Evolutionary conservation across 2,888 invertebrate genomes (phyloP).

Genomic region (Panopea generosa): DNA sequence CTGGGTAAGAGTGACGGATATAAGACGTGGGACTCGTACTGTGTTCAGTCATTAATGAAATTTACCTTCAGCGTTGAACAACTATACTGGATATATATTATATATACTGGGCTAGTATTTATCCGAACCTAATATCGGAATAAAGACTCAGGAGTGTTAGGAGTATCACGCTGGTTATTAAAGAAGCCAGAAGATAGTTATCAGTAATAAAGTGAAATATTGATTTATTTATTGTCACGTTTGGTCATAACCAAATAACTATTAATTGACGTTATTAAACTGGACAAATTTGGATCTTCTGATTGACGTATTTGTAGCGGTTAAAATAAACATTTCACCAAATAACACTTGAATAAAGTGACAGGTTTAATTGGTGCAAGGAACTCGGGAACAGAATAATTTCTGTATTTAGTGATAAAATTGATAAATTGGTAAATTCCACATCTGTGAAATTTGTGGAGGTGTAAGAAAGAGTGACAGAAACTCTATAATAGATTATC

Average conservation of each 20-base stretch:
- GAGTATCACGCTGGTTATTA: background rate
- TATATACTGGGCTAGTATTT: too few relatives aligned
- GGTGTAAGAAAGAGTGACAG: background rate
- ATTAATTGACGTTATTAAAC: background rate
- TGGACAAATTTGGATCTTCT: background rate
- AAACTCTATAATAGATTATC: background rate
- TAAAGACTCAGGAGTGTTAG: too few relatives aligned
- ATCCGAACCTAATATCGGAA: too few relatives aligned
- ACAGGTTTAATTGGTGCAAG: too few relatives aligned
- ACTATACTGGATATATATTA: too few relatives aligned
- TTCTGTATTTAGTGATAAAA: too few relatives aligned
- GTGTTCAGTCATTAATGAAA: conserved; percentile 9
- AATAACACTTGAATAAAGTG: background rate
- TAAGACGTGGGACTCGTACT: conserved; percentile 21
- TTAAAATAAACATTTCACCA: background rate
- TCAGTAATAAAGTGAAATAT: background rate
- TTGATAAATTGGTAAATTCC: too few relatives aligned
- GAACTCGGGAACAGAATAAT: too few relatives aligned
- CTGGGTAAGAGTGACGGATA: conserved; percentile 24
- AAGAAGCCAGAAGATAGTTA: background rate
- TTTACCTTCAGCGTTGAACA: background rate
- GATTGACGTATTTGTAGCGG: background rate
- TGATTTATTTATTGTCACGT: too few relatives aligned
- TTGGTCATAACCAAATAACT: too few relatives aligned
- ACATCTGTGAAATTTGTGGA: background rate